A percentile compares a stretch with the other conserved stretches of the same genome.
Evolutionary conservation across 2,113 vertebrate species (phyloP).

Genomic region (Otolemur garnettii): DNA sequence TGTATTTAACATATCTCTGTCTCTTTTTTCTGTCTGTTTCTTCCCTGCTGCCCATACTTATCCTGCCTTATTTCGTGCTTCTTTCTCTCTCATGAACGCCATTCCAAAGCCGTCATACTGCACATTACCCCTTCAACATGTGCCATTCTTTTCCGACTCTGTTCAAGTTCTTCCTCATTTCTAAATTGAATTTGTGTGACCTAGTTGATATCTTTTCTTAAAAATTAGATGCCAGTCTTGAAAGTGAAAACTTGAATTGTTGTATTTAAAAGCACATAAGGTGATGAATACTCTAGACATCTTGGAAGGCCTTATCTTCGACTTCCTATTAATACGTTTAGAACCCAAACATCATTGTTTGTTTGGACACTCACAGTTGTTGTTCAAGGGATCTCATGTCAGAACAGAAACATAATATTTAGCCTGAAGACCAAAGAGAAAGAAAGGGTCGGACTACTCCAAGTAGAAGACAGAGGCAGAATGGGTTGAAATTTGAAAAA

Average conservation of each 20-base stretch:
- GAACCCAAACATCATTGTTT: not conserved
- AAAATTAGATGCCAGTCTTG: not conserved
- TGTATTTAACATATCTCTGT: not conserved
- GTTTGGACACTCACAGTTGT: not conserved
- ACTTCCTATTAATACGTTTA: not conserved
- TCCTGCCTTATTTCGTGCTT: not conserved
- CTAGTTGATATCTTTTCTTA: not conserved
- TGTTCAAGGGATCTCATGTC: not conserved
- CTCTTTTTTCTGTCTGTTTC: not conserved
- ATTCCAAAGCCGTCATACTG: not conserved
- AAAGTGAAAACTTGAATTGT: slow-evolving; percentile 49
- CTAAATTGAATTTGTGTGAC: not conserved
- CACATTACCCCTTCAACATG: not conserved
- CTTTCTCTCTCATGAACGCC: not conserved
- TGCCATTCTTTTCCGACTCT: not conserved
- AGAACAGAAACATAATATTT: not conserved
- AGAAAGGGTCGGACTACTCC: not conserved
- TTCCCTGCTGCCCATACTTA: not conserved
- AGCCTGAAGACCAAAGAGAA: not conserved
- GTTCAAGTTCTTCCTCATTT: not conserved
- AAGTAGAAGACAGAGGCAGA: not conserved
- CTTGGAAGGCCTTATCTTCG: not conserved
- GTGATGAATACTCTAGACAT: not conserved
- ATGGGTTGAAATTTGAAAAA: not conserved
- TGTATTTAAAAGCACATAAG: not conserved